Evolutionary conservation across 1,140 invertebrate genomes (phyloP), one percentile per base, ranked within the genome.

Genomic region (Calosoma granatense): DNA sequence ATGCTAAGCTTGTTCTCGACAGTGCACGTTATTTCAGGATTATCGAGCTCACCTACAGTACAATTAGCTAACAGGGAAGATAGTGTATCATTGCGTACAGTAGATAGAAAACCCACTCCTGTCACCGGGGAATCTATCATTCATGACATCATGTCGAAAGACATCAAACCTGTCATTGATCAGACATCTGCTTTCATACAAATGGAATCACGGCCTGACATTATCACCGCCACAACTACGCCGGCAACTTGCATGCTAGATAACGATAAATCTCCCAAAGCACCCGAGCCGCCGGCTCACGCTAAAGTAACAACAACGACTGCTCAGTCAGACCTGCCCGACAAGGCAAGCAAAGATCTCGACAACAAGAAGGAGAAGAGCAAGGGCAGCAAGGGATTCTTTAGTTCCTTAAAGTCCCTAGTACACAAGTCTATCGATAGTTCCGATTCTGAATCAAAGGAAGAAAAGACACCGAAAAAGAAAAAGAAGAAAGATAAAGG

Each of bases 1-100:
- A 47, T 12, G 41, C 41, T 47, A 47, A 63, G 68, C 67, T 70
- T 70, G 66, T 70, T 70, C 19, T 22, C 65, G 69, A 70, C 62
- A 65, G 59, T 66, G 70, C 70, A 70, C 70, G 70, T 72, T 70
- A 63, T 70, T 72, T 59, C 70, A 72, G 70, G 69, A 70, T 66
- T 62, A 65, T 59, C 67, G 63, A 70, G 67, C 43, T 61, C 69
- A 64, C 65, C 64, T 55, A 58, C 63, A 61, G 63, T 63, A 64
- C 60, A 62, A 65, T 65, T 68, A 67, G 62, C 59, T 67, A 67
- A 61, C 60, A 63, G 61, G 54, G 67, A 68, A 65, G 66, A 64
- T 51, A 53, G 36, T 60, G 51, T 55, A 56, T 20, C 30, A 53
- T 41, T 57, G 17, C 51, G 54, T 41, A 60, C 53, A 43, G 30